These are phyloP conservation scores for Dendrolimus pini DNA, from an alignment of 2,888 invertebrate genomes.

Conservation along the genomic window DNA sequence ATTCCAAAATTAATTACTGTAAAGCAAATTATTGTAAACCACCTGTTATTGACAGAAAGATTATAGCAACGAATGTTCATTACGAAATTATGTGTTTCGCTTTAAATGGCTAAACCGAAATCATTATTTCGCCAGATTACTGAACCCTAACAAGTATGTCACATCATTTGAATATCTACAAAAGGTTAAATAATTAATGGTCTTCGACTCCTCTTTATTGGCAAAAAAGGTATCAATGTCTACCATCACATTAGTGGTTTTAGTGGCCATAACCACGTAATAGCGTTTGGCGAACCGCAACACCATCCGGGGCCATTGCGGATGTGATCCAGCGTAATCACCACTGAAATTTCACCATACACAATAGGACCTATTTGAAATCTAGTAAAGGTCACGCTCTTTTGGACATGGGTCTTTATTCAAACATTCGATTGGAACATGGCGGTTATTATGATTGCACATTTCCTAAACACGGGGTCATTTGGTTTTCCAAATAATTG, in stretches of 20 bases:
- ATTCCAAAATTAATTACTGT: too few relatives aligned
- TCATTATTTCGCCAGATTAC: too few relatives aligned
- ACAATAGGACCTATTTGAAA: conserved; percentile 45
- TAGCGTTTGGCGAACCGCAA: conserved; percentile 52
- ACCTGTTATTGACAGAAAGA: too few relatives aligned
- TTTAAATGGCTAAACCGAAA: too few relatives aligned
- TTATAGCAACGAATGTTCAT: too few relatives aligned
- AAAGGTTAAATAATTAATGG: too few relatives aligned
- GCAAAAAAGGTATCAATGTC: not conserved
- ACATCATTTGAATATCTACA: too few relatives aligned
- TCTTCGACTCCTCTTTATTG: conserved; percentile 11
- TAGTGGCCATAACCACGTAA: conserved; percentile 28
- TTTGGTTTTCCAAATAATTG: conserved; percentile 22
- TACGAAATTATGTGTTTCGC: too few relatives aligned
- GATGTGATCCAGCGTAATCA: conserved; percentile 68
- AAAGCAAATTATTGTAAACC: too few relatives aligned
- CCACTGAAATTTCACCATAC: conserved; percentile 70
- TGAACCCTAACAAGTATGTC: too few relatives aligned
- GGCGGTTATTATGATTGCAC: conserved; percentile 42
- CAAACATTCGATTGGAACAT: conserved; percentile 39
- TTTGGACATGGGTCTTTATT: conserved; percentile 54
- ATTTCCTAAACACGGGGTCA: conserved; percentile 41
- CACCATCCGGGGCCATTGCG: conserved; percentile 63
- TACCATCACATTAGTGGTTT: not conserved
- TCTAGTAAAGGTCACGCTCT: conserved; percentile 56